A percentile compares a stretch with the other conserved stretches of the same genome.
These are phyloP conservation scores for Coptodon bakossiorum DNA, from an alignment of 2,113 vertebrate species.

Conservation along the genomic window DNA sequence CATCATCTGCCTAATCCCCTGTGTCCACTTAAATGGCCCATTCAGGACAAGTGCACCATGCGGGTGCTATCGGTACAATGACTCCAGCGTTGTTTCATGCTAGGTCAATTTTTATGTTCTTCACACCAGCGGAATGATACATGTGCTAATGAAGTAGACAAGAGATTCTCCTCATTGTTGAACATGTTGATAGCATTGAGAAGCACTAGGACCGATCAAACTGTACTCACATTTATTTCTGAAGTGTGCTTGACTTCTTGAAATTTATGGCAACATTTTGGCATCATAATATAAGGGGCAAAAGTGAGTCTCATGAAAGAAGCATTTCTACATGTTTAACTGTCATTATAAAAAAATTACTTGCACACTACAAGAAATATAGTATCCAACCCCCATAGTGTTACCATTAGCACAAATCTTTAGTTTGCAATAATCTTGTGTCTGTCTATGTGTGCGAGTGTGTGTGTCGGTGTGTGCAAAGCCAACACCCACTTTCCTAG, in stretches of 20 bases:
- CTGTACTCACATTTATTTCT: background rate
- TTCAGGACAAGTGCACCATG: constrained; percentile 62
- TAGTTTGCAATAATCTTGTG: background rate
- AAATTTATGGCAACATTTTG: background rate
- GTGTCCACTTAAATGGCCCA: constrained; percentile 68
- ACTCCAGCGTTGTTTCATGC: constrained; percentile 50
- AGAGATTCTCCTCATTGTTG: constrained; percentile 43
- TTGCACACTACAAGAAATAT: background rate
- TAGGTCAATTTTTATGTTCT: constrained; percentile 66
- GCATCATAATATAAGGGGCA: background rate
- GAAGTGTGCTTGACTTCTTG: constrained; percentile 14
- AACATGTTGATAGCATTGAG: constrained; percentile 30
- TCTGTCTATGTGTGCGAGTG: background rate
- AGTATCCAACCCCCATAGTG: background rate
- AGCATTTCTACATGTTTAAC: background rate
- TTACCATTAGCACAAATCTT: background rate
- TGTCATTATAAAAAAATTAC: background rate
- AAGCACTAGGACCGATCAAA: constrained; percentile 25
- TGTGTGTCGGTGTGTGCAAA: background rate
- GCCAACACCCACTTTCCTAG: background rate
- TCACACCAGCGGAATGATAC: constrained; percentile 45
- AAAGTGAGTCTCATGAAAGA: background rate
- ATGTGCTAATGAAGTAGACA: constrained; percentile 62
- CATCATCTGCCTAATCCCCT: constrained; percentile 67
- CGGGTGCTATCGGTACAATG: constrained; percentile 47